Conservation (phyloP, 2,888 invertebrate species). For the Octonoba sinensis region DNA sequence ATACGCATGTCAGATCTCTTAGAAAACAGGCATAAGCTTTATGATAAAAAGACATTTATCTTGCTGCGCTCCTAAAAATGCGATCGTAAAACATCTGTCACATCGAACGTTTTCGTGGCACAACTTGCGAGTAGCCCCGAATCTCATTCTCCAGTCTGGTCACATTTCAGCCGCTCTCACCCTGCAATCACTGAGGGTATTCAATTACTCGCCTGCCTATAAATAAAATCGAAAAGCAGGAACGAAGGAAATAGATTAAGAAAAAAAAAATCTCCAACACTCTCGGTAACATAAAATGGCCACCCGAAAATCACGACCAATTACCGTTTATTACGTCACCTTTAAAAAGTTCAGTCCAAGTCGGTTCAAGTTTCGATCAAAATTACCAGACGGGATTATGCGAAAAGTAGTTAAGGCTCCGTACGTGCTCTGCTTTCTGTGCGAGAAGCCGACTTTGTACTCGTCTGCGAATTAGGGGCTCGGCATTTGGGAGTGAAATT, state of each 20-base stretch:
- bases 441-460: slow-evolving; percentile 5
- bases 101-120: slow-evolving; percentile 24
- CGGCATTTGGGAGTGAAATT: slow-evolving; percentile 2
- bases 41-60: too few relatives aligned
- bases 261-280: slow-evolving; percentile 14
- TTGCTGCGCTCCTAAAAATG: too few relatives aligned
- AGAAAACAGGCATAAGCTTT: too few relatives aligned
- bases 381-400: slow-evolving; percentile 30
- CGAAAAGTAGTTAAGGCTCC: slow-evolving; percentile 30
- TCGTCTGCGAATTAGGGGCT: slow-evolving; percentile 3
- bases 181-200: slow-evolving; percentile 47
- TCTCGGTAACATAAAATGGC: slow-evolving; percentile 39
- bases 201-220: slow-evolving; percentile 57
- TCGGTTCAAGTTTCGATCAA: slow-evolving; percentile 36
- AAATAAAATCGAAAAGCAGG: slow-evolving; percentile 57
- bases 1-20: too few relatives aligned
- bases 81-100: slow-evolving; percentile 27
- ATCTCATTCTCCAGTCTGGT: slow-evolving; percentile 33
- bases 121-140: background rate
- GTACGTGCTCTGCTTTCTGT: slow-evolving; percentile 32
- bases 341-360: slow-evolving; percentile 33
- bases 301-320: slow-evolving; percentile 57
- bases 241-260: slow-evolving; percentile 6
- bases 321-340: slow-evolving; percentile 56
- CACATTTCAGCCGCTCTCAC: slow-evolving; percentile 37